Evolutionary conservation across 2,797 vertebrate genomes (phyloP).

Genomic region (Cossypha caffra): DNA sequence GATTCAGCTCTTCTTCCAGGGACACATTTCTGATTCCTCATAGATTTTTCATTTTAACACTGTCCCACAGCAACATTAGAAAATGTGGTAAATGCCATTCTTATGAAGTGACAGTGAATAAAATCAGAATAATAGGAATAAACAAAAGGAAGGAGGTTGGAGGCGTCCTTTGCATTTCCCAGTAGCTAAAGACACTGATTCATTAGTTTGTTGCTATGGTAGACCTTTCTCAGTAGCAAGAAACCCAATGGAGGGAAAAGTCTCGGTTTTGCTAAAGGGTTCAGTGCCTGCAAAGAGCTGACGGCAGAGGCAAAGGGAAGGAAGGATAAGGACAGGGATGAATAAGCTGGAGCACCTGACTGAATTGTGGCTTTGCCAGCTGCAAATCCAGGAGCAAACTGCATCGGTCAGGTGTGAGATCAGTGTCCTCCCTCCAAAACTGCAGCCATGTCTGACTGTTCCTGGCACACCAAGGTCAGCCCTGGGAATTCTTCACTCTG

Average conservation of each 20-base stretch:
- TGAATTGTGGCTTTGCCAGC: not conserved
- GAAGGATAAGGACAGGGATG: not conserved
- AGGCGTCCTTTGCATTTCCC: not conserved
- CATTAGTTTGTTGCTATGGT: not conserved
- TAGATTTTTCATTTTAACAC: not conserved
- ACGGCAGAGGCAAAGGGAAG: not conserved
- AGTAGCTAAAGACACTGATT: not conserved
- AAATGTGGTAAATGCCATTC: not conserved
- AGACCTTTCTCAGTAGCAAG: not conserved
- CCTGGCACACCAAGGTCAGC: not conserved
- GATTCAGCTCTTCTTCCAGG: conserved; percentile 1
- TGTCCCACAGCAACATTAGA: not conserved
- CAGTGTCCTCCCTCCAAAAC: not conserved
- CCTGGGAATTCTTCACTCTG: not conserved
- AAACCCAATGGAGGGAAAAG: not conserved
- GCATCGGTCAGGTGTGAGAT: fast-evolving
- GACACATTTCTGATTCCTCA: not conserved
- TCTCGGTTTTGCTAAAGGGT: not conserved
- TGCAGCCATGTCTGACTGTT: fast-evolving
- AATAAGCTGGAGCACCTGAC: not conserved
- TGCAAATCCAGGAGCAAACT: not conserved
- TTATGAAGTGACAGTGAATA: not conserved
- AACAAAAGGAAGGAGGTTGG: not conserved
- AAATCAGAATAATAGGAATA: not conserved
- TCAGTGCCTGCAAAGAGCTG: not conserved